phyloP scores from a whole-genome alignment of 1,140 invertebrate genomes.

The Dendrolimus kikuchii region DNA sequence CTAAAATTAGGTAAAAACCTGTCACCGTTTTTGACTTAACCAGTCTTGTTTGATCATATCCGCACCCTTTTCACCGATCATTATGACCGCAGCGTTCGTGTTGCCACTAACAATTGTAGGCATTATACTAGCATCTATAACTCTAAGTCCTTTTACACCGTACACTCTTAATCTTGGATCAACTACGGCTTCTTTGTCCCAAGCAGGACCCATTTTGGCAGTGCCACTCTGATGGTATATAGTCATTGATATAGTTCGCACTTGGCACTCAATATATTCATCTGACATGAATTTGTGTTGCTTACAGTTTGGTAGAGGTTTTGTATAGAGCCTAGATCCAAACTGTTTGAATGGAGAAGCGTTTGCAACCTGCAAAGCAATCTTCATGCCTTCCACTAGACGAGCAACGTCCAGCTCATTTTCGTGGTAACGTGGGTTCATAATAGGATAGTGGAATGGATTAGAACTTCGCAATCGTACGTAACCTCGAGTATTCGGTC shows the following conservation, averaged over 20 bases:
- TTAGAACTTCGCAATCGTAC: constrained; percentile 82
- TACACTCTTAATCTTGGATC: constrained; percentile 85
- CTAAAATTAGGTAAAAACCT: not conserved
- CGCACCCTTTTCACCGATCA: constrained; percentile 76
- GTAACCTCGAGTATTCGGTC: constrained; percentile 86
- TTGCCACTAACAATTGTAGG: constrained; percentile 81
- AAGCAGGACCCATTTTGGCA: constrained; percentile 86
- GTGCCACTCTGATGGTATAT: constrained; percentile 89
- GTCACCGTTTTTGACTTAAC: constrained; percentile 22
- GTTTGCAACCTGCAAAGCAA: constrained; percentile 80
- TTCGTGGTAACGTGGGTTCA: constrained; percentile 92
- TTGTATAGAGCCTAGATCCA: constrained; percentile 80
- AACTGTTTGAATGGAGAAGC: constrained; percentile 87
- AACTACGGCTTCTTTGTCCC: constrained; percentile 85
- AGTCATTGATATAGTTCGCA: constrained; percentile 88
- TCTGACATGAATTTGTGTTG: constrained; percentile 82
- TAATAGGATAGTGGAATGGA: constrained; percentile 88
- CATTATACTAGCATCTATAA: constrained; percentile 93
- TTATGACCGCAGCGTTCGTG: constrained; percentile 74
- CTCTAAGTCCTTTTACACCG: constrained; percentile 83
- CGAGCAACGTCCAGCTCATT: constrained; percentile 83
- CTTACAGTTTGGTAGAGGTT: constrained; percentile 85
- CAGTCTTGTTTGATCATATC: constrained; percentile 75
- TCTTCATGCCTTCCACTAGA: constrained; percentile 87
- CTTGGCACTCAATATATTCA: constrained; percentile 88